Percentiles rank a stretch among this genome's conserved stretches.
These are phyloP conservation scores for Pelusios castaneus DNA, from an alignment of 2,113 vertebrate genomes.

Conservation along the genomic window DNA sequence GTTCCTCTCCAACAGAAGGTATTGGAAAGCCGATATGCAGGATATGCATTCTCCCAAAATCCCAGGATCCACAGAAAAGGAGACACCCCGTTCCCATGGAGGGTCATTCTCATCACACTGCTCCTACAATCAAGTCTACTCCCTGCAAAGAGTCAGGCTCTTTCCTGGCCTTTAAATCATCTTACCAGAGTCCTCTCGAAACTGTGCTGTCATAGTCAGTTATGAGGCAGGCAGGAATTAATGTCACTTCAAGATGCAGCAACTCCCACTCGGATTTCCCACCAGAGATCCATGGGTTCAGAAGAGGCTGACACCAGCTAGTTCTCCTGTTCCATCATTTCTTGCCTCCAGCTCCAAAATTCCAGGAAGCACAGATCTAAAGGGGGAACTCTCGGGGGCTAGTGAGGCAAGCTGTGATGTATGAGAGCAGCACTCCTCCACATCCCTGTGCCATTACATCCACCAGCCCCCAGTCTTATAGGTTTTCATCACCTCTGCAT, in stretches of 20 bases:
- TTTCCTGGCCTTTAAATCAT: neutral
- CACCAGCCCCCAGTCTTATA: neutral
- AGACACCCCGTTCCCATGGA: neutral
- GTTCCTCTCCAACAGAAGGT: neutral
- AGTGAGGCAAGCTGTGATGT: neutral
- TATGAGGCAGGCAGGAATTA: neutral
- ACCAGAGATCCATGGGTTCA: neutral
- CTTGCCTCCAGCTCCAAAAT: neutral
- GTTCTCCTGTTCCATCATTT: neutral
- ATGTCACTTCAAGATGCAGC: neutral
- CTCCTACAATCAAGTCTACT: neutral
- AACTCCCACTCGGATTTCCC: neutral
- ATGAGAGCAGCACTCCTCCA: neutral
- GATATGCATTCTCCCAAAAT: neutral
- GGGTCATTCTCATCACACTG: accelerated
- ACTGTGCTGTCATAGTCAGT: neutral
- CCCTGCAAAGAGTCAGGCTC: neutral
- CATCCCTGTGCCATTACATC: neutral
- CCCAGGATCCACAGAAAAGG: neutral
- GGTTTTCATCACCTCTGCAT: conserved; percentile 2
- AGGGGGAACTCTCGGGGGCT: neutral
- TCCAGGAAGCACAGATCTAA: neutral
- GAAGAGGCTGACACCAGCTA: neutral
- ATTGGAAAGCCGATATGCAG: neutral
- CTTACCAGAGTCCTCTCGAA: neutral